Base-by-base conservation (phyloP, 2,888 invertebrate genomes). In the Oasisia sp. region DNA sequence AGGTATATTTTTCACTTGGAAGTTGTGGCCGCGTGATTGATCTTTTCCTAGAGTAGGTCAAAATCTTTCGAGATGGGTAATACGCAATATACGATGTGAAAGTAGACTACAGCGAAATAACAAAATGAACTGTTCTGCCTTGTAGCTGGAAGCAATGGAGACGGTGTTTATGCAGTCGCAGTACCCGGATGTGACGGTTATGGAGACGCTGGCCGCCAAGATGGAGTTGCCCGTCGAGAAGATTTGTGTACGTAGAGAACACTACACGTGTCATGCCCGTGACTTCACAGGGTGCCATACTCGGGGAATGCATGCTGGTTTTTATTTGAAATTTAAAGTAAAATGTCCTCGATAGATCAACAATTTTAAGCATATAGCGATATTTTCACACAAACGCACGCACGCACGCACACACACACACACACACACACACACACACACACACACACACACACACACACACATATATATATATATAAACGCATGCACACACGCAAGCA, bases 201-300 rank as follows among this genome's bases (percentile, higher is more conserved):
- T 93, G 91, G 91, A 92, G 50, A 56, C 50, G 14, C 44, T 93
- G 74, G 92, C 92, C 12, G 56, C 45, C 19, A 32, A n/a, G n/a
- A 92, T 93, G 92, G 91, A 93, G 32, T 89, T 93, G 45, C 91
- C 91, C 45, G 91, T 93, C 32, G 93, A 93, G 91, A 93, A 92
- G 90, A 91, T 93, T 27, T 93, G 93, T 89, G 92, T 92, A 58
- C 90, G 92, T 92, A 90, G 19, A 50, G 44, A 27, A 45, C 44
- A 38, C 38, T 38, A 38, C 32, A 56, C 11, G 2, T 74, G n/a
- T 27, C n/a, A 14, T 19, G 27, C 74, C 2, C n/a, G 14, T 74
- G 0, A 27, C 0, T 27, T 74, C 27, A 27, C 74, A 19, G 27
- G 14, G 74, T 5, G 19, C 5, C 27, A 7, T 74, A 7, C 19